These are phyloP conservation scores for Chaetura pelagica DNA, from an alignment of 2,113 vertebrate species.

Conservation along the genomic window DNA sequence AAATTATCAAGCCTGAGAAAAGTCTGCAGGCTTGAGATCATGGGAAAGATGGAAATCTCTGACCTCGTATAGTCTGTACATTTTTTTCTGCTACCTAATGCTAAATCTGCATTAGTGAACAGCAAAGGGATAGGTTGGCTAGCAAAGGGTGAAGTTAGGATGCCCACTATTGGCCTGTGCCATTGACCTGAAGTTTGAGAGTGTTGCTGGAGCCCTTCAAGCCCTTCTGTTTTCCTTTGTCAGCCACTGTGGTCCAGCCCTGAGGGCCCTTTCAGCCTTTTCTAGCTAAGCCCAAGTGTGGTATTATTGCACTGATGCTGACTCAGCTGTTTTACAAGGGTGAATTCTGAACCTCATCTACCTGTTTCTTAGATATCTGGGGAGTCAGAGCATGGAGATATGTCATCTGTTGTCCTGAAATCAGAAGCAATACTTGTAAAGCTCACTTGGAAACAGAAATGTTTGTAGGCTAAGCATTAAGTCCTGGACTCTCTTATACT, in stretches of 20 bases:
- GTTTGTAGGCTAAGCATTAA: neutral
- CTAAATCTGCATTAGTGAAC: neutral
- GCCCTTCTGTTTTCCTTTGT: conserved; percentile 10
- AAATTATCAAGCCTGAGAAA: neutral
- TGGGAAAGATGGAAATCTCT: neutral
- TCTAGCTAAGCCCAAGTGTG: conserved; percentile 13
- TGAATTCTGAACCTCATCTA: conserved; percentile 25
- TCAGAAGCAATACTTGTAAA: neutral
- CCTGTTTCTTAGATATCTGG: neutral
- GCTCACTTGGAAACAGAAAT: neutral
- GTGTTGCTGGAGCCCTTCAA: neutral
- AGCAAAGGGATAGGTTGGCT: neutral
- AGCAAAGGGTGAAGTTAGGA: neutral
- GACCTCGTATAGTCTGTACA: neutral
- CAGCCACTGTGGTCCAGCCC: neutral
- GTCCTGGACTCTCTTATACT: neutral
- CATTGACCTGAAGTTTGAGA: neutral
- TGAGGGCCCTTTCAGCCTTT: neutral
- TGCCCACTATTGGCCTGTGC: neutral
- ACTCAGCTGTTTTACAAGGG: conserved; percentile 1
- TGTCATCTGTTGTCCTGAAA: neutral
- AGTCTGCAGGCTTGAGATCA: neutral
- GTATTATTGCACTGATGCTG: neutral
- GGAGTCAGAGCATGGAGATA: neutral
- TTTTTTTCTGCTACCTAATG: neutral